Percentiles rank a stretch among this genome's conserved stretches.
phyloP scores from a whole-genome alignment of 2,113 vertebrate species.

The Tetrax tetrax region DNA sequence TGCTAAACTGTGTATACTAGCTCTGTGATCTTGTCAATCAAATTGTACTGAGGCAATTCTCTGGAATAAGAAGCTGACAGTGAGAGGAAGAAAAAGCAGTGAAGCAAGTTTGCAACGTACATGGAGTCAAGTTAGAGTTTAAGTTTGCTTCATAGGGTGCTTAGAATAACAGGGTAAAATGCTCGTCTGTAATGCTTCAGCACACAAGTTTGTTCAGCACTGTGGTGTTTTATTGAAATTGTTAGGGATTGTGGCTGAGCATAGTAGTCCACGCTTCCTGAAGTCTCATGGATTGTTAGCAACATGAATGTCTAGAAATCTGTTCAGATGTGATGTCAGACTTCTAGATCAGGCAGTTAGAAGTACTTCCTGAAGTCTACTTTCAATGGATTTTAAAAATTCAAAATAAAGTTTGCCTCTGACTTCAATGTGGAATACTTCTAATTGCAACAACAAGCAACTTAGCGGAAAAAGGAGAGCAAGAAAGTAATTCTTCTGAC shows the following conservation, averaged over 20 bases:
- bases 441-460: neutral
- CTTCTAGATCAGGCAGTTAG: neutral
- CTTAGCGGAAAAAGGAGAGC: neutral
- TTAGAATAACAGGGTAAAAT: neutral
- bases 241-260: neutral
- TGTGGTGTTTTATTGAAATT: neutral
- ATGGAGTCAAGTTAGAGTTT: neutral
- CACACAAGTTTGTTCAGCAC: neutral
- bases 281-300: neutral
- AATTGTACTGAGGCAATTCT: neutral
- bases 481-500: neutral
- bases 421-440: neutral
- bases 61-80: neutral
- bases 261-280: neutral
- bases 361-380: neutral
- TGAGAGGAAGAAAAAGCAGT: neutral
- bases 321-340: neutral
- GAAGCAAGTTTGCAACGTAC: neutral
- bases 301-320: neutral
- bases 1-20: neutral
- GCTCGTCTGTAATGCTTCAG: neutral
- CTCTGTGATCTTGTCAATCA: neutral
- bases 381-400: neutral
- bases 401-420: neutral
- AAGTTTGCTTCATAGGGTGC: neutral